Conservation (phyloP, 2,888 invertebrate genomes). For the Aphidoletes aphidimyza region DNA sequence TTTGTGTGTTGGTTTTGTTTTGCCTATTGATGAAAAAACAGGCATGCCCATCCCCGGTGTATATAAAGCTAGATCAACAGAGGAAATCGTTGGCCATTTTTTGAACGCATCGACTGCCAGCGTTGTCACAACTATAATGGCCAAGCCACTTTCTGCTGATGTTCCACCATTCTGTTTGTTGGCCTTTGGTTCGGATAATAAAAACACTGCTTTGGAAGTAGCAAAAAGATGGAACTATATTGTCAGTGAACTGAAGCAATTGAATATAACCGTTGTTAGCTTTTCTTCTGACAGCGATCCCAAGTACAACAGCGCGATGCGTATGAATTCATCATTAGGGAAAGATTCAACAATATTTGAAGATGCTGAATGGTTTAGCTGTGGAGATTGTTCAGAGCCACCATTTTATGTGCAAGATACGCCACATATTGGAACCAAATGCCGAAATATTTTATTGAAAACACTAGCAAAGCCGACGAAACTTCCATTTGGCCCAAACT, state of each 20-base stretch:
- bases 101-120: not conserved
- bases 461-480: too few relatives aligned
- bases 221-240: not conserved
- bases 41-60: not conserved
- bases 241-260: not conserved
- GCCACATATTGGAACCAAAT: too few relatives aligned
- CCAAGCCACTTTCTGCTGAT: not conserved
- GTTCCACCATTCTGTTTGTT: not conserved
- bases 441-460: too few relatives aligned
- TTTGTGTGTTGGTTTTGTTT: not conserved
- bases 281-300: not conserved
- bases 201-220: not conserved
- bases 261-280: not conserved
- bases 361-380: too few relatives aligned
- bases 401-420: too few relatives aligned
- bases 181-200: not conserved
- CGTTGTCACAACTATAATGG: not conserved
- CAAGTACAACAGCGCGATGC: not conserved
- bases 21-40: not conserved
- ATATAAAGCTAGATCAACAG: not conserved
- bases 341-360: too few relatives aligned
- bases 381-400: too few relatives aligned
- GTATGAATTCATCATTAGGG: not conserved
- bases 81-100: not conserved
- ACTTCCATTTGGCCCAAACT: too few relatives aligned